Conservation (phyloP, 1,140 invertebrate species). For the Zaprionus lachaisei region DNA sequence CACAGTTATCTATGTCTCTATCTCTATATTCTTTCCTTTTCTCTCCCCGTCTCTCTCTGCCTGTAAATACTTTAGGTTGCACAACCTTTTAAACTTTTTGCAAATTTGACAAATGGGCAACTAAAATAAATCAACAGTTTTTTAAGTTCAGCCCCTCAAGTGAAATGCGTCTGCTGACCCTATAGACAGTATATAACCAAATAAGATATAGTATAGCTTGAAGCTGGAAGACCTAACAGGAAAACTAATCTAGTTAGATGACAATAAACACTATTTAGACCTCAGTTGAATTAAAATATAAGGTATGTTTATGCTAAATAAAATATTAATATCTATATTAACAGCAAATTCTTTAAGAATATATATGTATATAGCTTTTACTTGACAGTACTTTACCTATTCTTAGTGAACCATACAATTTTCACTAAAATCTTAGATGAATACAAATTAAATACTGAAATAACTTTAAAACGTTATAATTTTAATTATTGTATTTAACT, state of each 20-base stretch:
- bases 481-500: background rate
- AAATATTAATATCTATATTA: too few relatives aligned
- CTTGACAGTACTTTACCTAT: too few relatives aligned
- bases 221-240: background rate
- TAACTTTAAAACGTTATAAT: too few relatives aligned
- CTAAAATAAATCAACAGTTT: constrained; percentile 2
- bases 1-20: background rate
- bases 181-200: background rate
- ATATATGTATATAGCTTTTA: too few relatives aligned
- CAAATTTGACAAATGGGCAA: background rate
- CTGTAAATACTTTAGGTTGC: background rate
- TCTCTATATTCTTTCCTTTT: background rate
- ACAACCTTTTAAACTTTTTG: background rate
- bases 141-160: background rate
- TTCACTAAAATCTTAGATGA: too few relatives aligned
- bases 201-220: background rate
- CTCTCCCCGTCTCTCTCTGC: background rate
- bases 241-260: too few relatives aligned
- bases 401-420: too few relatives aligned
- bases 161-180: background rate
- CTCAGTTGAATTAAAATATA: too few relatives aligned
- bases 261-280: too few relatives aligned
- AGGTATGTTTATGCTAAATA: too few relatives aligned
- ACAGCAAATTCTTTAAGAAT: too few relatives aligned
- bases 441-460: too few relatives aligned